Percentiles rank a stretch among this genome's conserved stretches.
These are phyloP conservation scores for Manacus vitellinus DNA, from an alignment of 2,113 vertebrate genomes.

Conservation along the genomic window DNA sequence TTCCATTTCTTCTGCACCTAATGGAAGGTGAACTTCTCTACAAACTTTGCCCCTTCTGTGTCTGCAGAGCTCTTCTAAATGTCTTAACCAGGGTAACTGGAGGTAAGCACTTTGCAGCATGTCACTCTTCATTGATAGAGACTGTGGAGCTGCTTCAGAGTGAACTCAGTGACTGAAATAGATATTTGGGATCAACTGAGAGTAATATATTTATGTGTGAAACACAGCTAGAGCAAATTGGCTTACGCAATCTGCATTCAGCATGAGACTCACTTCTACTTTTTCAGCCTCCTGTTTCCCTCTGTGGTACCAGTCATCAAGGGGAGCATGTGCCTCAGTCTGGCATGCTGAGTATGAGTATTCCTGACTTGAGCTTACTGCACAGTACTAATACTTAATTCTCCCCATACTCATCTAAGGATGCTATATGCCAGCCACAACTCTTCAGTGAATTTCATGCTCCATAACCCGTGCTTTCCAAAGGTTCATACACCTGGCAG, in stretches of 20 bases:
- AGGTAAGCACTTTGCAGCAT: background rate
- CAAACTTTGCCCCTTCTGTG: background rate
- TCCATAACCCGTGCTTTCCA: background rate
- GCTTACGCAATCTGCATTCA: background rate
- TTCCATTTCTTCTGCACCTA: background rate
- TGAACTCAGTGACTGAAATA: background rate
- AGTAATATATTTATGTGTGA: background rate
- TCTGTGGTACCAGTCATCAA: background rate
- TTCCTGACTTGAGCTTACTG: background rate
- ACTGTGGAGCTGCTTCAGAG: background rate
- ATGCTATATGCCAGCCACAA: background rate
- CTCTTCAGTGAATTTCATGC: background rate
- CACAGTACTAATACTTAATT: background rate
- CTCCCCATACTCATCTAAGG: background rate
- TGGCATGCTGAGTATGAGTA: background rate
- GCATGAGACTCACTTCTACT: background rate
- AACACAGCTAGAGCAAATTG: background rate
- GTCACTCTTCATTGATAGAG: background rate
- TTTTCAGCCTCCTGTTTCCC: background rate
- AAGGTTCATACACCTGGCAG: background rate
- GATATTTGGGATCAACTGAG: background rate
- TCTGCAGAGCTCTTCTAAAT: background rate
- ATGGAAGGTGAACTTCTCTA: background rate
- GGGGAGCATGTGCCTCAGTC: background rate
- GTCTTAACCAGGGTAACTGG: background rate